Conservation (phyloP, 35 echinoderm and acorn worm species). For the Diadema setosum region DNA sequence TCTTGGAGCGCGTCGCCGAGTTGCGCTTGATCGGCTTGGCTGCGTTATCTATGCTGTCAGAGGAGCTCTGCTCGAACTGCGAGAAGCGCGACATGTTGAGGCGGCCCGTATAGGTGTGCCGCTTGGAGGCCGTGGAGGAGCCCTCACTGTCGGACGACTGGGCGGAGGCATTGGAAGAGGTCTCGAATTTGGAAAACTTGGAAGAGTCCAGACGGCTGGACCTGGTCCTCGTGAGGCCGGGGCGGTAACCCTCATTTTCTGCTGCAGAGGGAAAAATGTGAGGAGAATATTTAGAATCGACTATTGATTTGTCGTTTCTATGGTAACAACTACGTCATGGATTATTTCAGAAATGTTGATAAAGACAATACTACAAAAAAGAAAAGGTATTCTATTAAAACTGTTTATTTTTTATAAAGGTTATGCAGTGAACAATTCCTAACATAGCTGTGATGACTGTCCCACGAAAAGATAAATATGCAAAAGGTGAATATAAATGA, state of each 20-base stretch:
- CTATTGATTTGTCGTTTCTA: neutral
- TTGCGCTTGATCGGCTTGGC: neutral
- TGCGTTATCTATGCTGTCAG: conserved; percentile 11
- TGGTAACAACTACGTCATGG: neutral
- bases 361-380: neutral
- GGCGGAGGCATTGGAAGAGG: neutral
- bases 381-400: too few species aligned
- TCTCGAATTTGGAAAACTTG: neutral
- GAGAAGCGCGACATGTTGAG: conserved; percentile 34
- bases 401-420: too few species aligned
- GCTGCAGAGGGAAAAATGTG: neutral
- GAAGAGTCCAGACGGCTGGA: conserved; percentile 8
- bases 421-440: too few species aligned
- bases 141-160: neutral
- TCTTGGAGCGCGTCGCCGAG: neutral
- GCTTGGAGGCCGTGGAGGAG: neutral
- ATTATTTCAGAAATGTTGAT: neutral
- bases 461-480: too few species aligned
- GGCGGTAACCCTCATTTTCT: neutral
- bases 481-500: too few species aligned
- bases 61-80: neutral
- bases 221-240: neutral
- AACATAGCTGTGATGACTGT: too few species aligned
- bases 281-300: neutral
- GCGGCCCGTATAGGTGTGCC: neutral